Base-by-base conservation (phyloP, 2,113 vertebrate species). In the Ia io region DNA sequence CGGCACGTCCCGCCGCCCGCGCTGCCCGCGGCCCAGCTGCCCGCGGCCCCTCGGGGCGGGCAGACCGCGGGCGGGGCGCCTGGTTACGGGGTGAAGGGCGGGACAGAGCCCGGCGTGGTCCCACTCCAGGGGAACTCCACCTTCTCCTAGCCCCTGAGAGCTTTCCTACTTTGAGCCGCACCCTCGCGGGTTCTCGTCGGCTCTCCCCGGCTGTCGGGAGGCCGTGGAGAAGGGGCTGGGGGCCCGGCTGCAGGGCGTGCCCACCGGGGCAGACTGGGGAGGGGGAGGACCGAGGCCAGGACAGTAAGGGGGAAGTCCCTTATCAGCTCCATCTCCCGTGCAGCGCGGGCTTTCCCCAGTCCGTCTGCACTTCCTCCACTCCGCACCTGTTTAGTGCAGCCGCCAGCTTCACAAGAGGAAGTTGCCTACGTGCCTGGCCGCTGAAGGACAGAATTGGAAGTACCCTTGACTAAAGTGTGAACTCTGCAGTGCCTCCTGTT, bases 341-440 rank as follows among this genome's bases (percentile, higher is more conserved):
- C 85, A 30, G 40, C n/a, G 44, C 79, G 90, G 59, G 42, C 14
- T 73, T 51, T 3, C 11, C 44, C 42, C 2, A 79, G 74, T 91
- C 92, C 86, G 93, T 88, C 96, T 94, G 97, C 96, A 91, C 30
- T 73, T 97, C 97, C 97, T 96, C 95, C 92, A 30, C 94, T 96
- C 96, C 96, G 97, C 98, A 98, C 98, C 98, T 98, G 98, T 96
- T 98, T 90, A 91, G 95, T 93, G 95, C 92, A 97, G 84, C 98
- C 97, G 96, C 96, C 97, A 95, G 89, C 84, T 97, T 93, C 93
- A 49, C 76, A 96, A 97, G 90, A 95, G 98, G 98, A 98, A 98
- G 97, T 98, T 97, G 98, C 97, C 97, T 98, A 98, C 98, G 97
- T 98, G 94, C 70, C 69, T 95, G 92, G 42, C 84, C 70, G 90